A percentile compares a stretch with the other conserved stretches of the same genome.
These are phyloP conservation scores for Holacanthus passer DNA, from an alignment of 2,113 vertebrate genomes.

Conservation along the genomic window DNA sequence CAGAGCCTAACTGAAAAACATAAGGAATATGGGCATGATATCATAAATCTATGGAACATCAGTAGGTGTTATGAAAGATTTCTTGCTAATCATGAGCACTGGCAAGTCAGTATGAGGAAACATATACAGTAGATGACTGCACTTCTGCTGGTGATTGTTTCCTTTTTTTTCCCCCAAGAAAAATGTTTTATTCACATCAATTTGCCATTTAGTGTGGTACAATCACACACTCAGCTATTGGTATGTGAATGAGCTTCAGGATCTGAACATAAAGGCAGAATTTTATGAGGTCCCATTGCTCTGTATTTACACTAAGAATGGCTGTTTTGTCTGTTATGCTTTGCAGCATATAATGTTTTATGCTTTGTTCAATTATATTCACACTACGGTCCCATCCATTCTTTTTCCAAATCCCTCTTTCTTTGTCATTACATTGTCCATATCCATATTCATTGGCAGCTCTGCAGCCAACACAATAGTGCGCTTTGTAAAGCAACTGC, in stretches of 20 bases:
- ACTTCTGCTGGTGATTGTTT: constrained; percentile 14
- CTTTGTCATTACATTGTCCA: constrained; percentile 20
- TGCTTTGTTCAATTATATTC: constrained; percentile 38
- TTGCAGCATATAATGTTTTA: constrained; percentile 17
- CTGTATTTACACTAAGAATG: constrained; percentile 23
- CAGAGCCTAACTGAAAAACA: constrained; percentile 48
- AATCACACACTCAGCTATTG: not conserved
- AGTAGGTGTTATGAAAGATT: constrained; percentile 32
- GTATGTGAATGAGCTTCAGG: not conserved
- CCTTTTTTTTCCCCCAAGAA: not conserved
- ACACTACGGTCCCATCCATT: constrained; percentile 8
- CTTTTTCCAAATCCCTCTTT: constrained; percentile 13
- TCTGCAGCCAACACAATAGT: not conserved
- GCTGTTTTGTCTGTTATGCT: not conserved
- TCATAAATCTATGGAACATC: constrained; percentile 57
- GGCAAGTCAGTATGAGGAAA: constrained; percentile 35
- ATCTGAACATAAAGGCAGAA: not conserved
- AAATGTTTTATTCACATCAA: constrained; percentile 17
- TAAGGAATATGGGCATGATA: constrained; percentile 44
- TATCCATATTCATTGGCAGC: constrained; percentile 41
- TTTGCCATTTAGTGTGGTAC: constrained; percentile 23
- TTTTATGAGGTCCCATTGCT: constrained; percentile 14
- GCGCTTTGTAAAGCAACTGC: constrained; percentile 7
- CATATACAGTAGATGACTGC: constrained; percentile 2
- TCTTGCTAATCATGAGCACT: constrained; percentile 28